Conservation (phyloP, 2,888 invertebrate genomes). For the Penaeus monodon region DNA sequence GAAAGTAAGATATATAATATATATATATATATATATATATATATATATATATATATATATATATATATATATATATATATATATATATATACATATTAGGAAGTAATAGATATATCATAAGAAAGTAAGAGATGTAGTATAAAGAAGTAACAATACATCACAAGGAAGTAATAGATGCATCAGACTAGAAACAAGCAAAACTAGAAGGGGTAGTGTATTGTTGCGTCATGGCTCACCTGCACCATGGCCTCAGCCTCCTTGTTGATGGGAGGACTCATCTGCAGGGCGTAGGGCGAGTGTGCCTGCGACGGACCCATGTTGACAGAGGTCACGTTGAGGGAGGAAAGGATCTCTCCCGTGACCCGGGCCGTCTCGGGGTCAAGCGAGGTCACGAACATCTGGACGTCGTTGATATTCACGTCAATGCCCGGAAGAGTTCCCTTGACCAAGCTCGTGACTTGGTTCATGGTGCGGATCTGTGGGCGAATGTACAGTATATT, state of each 20-base stretch:
- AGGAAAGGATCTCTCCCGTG: slow-evolving; percentile 58
- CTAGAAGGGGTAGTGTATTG: no score
- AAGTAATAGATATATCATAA: neutral
- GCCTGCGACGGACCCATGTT: slow-evolving; percentile 66
- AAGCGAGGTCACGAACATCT: slow-evolving; percentile 60
- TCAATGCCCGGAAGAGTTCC: slow-evolving; percentile 53
- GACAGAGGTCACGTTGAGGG: slow-evolving; percentile 67
- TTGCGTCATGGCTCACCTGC: slow-evolving; percentile 55
- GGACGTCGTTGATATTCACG: slow-evolving; percentile 49
- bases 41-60: neutral
- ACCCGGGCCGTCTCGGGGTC: slow-evolving; percentile 60
- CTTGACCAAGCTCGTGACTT: slow-evolving; percentile 59
- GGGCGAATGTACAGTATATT: neutral
- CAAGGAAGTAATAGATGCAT: no score
- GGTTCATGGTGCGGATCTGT: slow-evolving; percentile 63
- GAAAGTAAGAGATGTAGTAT: no score
- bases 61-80: neutral
- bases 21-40: neutral
- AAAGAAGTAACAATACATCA: no score
- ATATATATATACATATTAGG: neutral
- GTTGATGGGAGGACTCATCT: slow-evolving; percentile 67
- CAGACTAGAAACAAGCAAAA: no score
- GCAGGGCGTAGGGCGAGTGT: slow-evolving; percentile 65
- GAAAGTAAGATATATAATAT: no score
- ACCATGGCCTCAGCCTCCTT: slow-evolving; percentile 68